Percentiles rank a stretch among this genome's conserved stretches.
These are phyloP conservation scores for Palaemon carinicauda DNA, from an alignment of 1,140 invertebrate genomes.

Conservation along the genomic window DNA sequence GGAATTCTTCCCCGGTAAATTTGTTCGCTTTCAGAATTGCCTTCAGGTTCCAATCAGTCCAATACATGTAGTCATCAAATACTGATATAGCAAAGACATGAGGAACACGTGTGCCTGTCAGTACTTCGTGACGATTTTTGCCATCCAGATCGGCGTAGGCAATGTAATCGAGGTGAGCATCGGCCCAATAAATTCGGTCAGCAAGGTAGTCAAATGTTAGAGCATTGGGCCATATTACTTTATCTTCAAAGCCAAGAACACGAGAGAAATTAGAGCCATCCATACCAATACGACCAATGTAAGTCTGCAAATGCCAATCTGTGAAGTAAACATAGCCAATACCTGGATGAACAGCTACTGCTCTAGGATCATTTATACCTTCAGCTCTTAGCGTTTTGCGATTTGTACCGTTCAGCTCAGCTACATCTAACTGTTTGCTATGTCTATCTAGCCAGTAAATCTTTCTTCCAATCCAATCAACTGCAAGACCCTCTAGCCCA, in stretches of 20 bases:
- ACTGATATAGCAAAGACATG: conserved; percentile 94
- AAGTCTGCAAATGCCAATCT: conserved; percentile 91
- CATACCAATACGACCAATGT: conserved; percentile 97
- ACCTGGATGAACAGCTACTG: conserved; percentile 93
- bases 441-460: conserved; percentile 97
- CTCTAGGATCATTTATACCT: conserved; percentile 89
- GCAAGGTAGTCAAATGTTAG: conserved; percentile 97
- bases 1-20: conserved; percentile 80
- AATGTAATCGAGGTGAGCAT: conserved; percentile 98
- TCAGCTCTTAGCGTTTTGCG: conserved; percentile 83
- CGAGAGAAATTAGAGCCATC: conserved; percentile 91
- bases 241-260: conserved; percentile 90
- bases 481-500: conserved; percentile 92
- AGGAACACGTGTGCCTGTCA: conserved; percentile 82
- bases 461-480: conserved; percentile 97
- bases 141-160: conserved; percentile 93
- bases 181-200: conserved; percentile 94
- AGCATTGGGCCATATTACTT: conserved; percentile 98
- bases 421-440: conserved; percentile 90
- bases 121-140: conserved; percentile 80
- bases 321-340: conserved; percentile 95
- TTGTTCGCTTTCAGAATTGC: conserved; percentile 79
- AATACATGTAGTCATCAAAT: conserved; percentile 94
- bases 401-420: conserved; percentile 90
- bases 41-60: conserved; percentile 98